A percentile compares a stretch with the other conserved stretches of the same genome.
Evolutionary conservation across 2,797 vertebrate species (phyloP).

Genomic region (Ammospiza maritima): DNA sequence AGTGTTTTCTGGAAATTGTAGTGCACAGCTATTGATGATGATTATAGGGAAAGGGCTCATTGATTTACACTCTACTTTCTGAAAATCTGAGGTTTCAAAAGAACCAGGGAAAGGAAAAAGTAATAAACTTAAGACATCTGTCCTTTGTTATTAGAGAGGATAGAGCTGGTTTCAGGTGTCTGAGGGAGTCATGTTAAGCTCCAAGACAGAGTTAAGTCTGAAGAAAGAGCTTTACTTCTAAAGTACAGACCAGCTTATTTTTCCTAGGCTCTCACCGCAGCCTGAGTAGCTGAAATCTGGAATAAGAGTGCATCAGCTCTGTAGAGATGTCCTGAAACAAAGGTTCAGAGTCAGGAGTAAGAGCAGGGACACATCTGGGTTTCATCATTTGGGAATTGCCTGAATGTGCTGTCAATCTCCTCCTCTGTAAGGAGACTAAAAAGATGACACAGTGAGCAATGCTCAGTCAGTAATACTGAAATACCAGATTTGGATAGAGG

Average conservation of each 20-base stretch:
- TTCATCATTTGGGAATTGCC: background rate
- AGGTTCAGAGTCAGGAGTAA: background rate
- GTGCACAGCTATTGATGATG: background rate
- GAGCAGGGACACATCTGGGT: background rate
- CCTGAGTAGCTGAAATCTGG: background rate
- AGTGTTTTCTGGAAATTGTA: background rate
- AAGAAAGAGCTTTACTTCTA: background rate
- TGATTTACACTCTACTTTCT: background rate
- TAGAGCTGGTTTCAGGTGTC: background rate
- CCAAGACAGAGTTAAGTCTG: background rate
- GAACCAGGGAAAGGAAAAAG: background rate
- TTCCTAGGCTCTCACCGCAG: background rate
- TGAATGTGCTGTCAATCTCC: background rate
- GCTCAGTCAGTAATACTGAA: background rate
- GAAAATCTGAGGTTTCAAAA: background rate
- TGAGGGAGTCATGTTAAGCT: background rate
- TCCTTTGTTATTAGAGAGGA: background rate
- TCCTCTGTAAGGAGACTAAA: background rate
- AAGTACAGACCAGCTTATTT: background rate
- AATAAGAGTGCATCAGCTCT: background rate
- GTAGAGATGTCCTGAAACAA: background rate
- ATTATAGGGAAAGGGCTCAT: background rate
- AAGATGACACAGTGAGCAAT: background rate
- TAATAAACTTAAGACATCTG: background rate
- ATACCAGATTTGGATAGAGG: background rate